These are phyloP conservation scores for Selene dorsalis DNA, from an alignment of 2,797 vertebrate species.

Conservation along the genomic window DNA sequence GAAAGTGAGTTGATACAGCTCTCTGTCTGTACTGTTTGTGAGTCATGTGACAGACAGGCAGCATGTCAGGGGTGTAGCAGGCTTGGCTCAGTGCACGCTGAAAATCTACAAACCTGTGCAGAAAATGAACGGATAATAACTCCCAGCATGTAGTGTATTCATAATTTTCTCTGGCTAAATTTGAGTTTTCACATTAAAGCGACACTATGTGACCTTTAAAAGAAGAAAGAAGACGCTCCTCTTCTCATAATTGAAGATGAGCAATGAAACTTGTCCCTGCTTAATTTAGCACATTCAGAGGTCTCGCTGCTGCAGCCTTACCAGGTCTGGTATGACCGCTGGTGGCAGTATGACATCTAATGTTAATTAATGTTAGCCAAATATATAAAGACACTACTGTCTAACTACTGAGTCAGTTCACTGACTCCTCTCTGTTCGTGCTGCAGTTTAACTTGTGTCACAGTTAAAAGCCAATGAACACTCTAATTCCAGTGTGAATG, in stretches of 20 bases:
- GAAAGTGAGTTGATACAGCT: neutral
- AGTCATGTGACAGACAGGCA: slow-evolving; percentile 3
- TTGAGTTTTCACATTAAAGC: neutral
- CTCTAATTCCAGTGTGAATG: too few species aligned
- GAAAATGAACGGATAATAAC: slow-evolving; percentile 19
- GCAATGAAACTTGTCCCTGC: neutral
- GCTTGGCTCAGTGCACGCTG: slow-evolving; percentile 21
- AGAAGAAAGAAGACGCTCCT: neutral
- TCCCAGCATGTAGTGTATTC: slow-evolving; percentile 11
- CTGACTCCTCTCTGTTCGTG: too few species aligned
- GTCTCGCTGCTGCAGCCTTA: neutral
- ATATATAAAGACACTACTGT: too few species aligned
- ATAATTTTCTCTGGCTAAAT: neutral
- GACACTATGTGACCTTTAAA: neutral
- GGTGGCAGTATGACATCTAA: neutral
- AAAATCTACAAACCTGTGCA: neutral
- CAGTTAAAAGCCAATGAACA: too few species aligned
- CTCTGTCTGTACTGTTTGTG: neutral
- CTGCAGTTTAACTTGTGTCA: too few species aligned
- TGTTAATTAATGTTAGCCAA: neutral
- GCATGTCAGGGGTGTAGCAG: neutral
- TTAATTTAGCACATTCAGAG: neutral
- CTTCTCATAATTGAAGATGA: neutral
- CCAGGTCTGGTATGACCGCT: neutral
- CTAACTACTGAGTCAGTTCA: too few species aligned